Percentiles rank a stretch among this genome's conserved stretches.
phyloP scores from a whole-genome alignment of 1,140 invertebrate genomes.

The Neotoxoptera formosana region DNA sequence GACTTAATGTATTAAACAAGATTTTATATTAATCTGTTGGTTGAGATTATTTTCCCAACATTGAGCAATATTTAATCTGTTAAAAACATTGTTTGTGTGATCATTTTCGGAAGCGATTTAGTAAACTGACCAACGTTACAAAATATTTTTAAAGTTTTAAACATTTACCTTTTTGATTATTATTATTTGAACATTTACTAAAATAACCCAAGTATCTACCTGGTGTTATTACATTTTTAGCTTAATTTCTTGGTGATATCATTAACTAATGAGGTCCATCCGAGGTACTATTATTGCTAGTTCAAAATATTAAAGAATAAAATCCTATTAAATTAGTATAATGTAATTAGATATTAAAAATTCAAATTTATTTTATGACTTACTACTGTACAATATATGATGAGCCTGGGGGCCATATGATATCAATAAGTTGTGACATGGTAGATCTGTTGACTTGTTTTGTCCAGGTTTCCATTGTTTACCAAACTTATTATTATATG shows the following conservation, averaged over 20 bases:
- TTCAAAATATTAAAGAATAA: too few species aligned
- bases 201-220: not conserved
- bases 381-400: not conserved
- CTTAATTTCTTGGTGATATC: not conserved
- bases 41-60: conserved; percentile 19
- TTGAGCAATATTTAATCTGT: conserved; percentile 23
- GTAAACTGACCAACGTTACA: conserved; percentile 32
- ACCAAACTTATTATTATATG: conserved; percentile 11
- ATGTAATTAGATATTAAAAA: too few species aligned
- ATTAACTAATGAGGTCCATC: too few species aligned
- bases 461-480: not conserved
- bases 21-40: conserved; percentile 23
- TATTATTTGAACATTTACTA: not conserved
- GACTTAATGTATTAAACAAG: conserved; percentile 21
- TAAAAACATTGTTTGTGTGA: conserved; percentile 34
- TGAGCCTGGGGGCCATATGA: conserved; percentile 50
- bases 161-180: not conserved
- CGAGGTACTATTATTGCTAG: too few species aligned
- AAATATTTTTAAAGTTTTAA: conserved; percentile 11
- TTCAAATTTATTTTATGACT: too few species aligned
- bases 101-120: conserved; percentile 47
- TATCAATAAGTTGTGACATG: not conserved
- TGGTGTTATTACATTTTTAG: too few species aligned
- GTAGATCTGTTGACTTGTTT: conserved; percentile 31
- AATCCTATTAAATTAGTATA: too few species aligned